Evolutionary conservation across 2,888 invertebrate genomes (phyloP), one percentile per base, ranked within the genome.

Genomic region (Nesidiocoris tenuis): DNA sequence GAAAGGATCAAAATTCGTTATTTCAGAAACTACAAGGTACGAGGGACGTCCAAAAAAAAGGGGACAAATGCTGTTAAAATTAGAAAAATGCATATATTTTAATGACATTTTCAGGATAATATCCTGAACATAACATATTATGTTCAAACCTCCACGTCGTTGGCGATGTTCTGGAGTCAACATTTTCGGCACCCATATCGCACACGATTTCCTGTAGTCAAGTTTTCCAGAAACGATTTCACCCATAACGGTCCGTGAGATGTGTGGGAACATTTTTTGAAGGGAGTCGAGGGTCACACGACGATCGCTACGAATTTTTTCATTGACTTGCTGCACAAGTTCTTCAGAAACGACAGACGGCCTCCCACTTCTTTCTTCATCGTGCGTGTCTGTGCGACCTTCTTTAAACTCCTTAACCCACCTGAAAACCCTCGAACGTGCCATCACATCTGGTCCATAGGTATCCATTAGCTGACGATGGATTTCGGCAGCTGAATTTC

Each of bases 111-210:
- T n/a, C n/a, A n/a, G n/a, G n/a, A n/a, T n/a, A n/a, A n/a, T n/a
- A n/a, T n/a, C n/a, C n/a, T n/a, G n/a, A n/a, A n/a, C n/a, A n/a
- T n/a, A n/a, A n/a, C n/a, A n/a, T n/a, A n/a, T n/a, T n/a, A n/a
- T n/a, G n/a, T n/a, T n/a, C n/a, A n/a, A n/a, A n/a, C n/a, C n/a
- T n/a, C n/a, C n/a, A n/a, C n/a, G n/a, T n/a, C n/a, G n/a, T 63
- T 63, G 77, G 79, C 79, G 79, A 78, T 80, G 79, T 72, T 72
- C 65, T 54, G 76, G 77, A 24, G 75, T 79, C 74, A 78, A 70
- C 75, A 80, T 80, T 79, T 78, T 80, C 25, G 79, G 79, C 57
- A 80, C 74, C 79, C 78, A 79, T 54, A 77, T 74, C 72, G 79
- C 70, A 64, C 80, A 80, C 75, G 80, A 64, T 54, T 80, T 80